A percentile compares a stretch with the other conserved stretches of the same genome.
Evolutionary conservation across 2,113 vertebrate species (phyloP).

Genomic region (Indicator indicator): DNA sequence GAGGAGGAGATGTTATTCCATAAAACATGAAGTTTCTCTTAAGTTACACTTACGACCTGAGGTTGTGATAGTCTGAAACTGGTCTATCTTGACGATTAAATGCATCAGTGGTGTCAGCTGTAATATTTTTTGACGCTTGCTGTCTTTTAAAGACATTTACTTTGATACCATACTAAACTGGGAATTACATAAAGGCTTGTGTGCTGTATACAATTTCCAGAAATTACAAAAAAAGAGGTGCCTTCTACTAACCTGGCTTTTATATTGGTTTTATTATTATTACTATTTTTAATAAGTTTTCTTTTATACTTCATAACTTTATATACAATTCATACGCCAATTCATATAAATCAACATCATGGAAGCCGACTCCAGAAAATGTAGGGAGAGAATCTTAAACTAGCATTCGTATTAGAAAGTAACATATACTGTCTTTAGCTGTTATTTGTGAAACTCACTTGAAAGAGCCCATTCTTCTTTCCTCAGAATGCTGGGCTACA

Average conservation of each 20-base stretch:
- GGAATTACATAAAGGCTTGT: not conserved
- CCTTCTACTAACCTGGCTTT: not conserved
- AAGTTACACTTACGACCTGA: not conserved
- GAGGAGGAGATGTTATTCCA: not conserved
- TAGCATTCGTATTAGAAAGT: not conserved
- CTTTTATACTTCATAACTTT: not conserved
- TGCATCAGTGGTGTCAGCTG: not conserved
- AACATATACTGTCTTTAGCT: not conserved
- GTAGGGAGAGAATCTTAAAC: not conserved
- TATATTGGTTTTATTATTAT: not conserved
- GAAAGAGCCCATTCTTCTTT: not conserved
- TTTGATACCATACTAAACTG: not conserved
- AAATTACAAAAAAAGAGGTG: not conserved
- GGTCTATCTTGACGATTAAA: not conserved
- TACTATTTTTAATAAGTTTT: too few relatives aligned
- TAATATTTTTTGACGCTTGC: not conserved
- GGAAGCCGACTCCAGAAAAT: not conserved
- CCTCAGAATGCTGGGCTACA: not conserved
- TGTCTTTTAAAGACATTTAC: not conserved
- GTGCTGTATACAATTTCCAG: not conserved
- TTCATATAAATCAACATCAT: not conserved
- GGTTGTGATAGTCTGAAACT: not conserved
- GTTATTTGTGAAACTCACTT: not conserved
- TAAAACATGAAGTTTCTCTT: not conserved
- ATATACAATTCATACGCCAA: not conserved